Evolutionary conservation across 2,888 invertebrate species (phyloP), one percentile per base, ranked within the genome.

Genomic region (Plagodis dolabraria): DNA sequence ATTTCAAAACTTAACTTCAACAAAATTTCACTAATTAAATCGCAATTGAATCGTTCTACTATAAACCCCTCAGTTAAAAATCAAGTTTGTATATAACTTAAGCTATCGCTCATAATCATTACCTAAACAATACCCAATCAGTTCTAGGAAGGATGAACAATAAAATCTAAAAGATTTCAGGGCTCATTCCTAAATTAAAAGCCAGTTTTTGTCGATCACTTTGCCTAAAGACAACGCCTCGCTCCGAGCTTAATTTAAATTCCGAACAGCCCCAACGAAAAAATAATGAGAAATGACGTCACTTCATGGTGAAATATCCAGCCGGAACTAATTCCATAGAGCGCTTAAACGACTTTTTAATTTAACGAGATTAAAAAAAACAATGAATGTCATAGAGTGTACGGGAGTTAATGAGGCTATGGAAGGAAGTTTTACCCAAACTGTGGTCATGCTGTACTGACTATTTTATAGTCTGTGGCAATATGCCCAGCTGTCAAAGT

Each of bases 401-500:
- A 66, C 67, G 63, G 57, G 64, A 61, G 53, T 60, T 64, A 69
- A 67, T 60, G 63, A 70, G 67, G 60, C 50, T 55, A 58, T 42
- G 47, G 56, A 35, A 48, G 56, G 49, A 47, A 57, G 53, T 49
- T 11, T 12, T 49, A 12, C 8, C 33, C 53, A 56, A 53, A 5
- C 35, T 48, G 34, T 43, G 12, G 10, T 40, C 40, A 10, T 40
- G 40, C 10, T 40, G 10, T 40, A 5, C 10, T 8, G 40, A 40
- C 10, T 36, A 9, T 9, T 2, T 36, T 36, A 8, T 9, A 8
- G 36, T 36, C 7, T 9, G 36, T 8, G 36, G 36, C 36, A 1
- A 36, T 36, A 12, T 52, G 64, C 61, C 74, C 76, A 80, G 76
- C 77, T 77, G 77, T 73, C 76, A 63, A 60, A 60, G 76, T 74